A percentile compares a stretch with the other conserved stretches of the same genome.
phyloP scores from a whole-genome alignment of 2,888 invertebrate species.

The Coenonympha arcania region DNA sequence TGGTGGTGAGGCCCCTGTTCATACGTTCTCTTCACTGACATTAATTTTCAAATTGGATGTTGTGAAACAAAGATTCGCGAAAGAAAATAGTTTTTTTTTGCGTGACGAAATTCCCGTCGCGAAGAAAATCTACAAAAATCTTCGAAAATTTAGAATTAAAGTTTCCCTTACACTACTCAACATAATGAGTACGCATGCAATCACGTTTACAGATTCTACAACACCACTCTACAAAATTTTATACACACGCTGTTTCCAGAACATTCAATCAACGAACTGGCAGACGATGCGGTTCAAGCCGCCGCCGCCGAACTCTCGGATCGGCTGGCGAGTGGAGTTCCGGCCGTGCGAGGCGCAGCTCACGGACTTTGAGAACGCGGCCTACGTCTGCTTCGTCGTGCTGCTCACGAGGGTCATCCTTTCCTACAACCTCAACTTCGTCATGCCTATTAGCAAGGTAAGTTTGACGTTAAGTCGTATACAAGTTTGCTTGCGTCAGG shows the following conservation, averaged over 20 bases:
- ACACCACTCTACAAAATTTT: too few relatives aligned
- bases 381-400: constrained; percentile 97
- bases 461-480: not conserved
- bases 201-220: too few relatives aligned
- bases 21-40: too few relatives aligned
- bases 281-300: constrained; percentile 99
- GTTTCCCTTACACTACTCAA: too few relatives aligned
- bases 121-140: too few relatives aligned
- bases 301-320: constrained; percentile 94
- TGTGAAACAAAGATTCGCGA: too few relatives aligned
- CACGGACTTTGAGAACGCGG: constrained; percentile 99
- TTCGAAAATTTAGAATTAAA: too few relatives aligned
- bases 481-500: too few relatives aligned
- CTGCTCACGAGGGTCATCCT: constrained; percentile 96
- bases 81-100: not conserved
- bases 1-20: too few relatives aligned
- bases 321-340: constrained; percentile 99
- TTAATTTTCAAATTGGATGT: too few relatives aligned
- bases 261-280: constrained; percentile 99
- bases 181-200: too few relatives aligned
- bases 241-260: constrained; percentile 70
- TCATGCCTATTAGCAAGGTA: constrained; percentile 97
- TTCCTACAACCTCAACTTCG: constrained; percentile 94
- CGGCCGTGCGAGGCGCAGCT: constrained; percentile 98
- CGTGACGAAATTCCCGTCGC: not conserved